A percentile compares a stretch with the other conserved stretches of the same genome.
These are phyloP conservation scores for Caenorhabditis macrosperma DNA, from an alignment of 2,888 invertebrate species.

Conservation along the genomic window DNA sequence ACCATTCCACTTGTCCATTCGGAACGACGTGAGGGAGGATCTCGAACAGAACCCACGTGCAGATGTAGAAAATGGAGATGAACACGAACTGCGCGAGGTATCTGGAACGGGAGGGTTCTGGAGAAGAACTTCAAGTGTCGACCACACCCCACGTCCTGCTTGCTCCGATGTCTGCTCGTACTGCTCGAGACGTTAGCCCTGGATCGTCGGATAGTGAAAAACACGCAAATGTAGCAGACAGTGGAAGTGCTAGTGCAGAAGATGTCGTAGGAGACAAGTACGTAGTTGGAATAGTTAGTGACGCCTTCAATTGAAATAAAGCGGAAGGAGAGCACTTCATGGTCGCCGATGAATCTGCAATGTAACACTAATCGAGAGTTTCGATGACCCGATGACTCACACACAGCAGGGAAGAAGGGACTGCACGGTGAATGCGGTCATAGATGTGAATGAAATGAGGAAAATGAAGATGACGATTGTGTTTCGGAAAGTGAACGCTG, in stretches of 20 bases:
- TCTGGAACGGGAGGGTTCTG: not conserved
- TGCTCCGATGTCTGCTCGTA: not conserved
- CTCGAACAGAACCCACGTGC: slow-evolving; percentile 37
- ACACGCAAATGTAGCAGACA: slow-evolving; percentile 22
- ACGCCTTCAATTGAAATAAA: not conserved
- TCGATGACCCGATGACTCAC: not conserved
- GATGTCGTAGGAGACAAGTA: slow-evolving; percentile 15
- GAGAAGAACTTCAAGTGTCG: not conserved
- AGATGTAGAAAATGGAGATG: slow-evolving; percentile 32
- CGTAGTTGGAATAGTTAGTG: slow-evolving; percentile 16
- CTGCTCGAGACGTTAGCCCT: not conserved
- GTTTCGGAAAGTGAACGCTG: slow-evolving; percentile 16
- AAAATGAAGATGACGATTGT: slow-evolving; percentile 9
- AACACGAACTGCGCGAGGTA: slow-evolving; percentile 34
- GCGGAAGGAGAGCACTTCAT: slow-evolving; percentile 19
- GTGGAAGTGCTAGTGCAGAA: slow-evolving; percentile 15
- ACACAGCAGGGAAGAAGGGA: slow-evolving; percentile 16
- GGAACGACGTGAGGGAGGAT: slow-evolving; percentile 33
- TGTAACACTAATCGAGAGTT: not conserved
- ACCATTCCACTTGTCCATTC: slow-evolving; percentile 4
- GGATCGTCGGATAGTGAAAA: not conserved
- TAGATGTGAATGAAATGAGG: not conserved
- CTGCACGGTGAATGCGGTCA: slow-evolving; percentile 7
- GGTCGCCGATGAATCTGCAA: slow-evolving; percentile 24
- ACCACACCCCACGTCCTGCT: slow-evolving; percentile 8